These are phyloP conservation scores for Augiades crinisus DNA, from an alignment of 2,888 invertebrate genomes.

Conservation along the genomic window DNA sequence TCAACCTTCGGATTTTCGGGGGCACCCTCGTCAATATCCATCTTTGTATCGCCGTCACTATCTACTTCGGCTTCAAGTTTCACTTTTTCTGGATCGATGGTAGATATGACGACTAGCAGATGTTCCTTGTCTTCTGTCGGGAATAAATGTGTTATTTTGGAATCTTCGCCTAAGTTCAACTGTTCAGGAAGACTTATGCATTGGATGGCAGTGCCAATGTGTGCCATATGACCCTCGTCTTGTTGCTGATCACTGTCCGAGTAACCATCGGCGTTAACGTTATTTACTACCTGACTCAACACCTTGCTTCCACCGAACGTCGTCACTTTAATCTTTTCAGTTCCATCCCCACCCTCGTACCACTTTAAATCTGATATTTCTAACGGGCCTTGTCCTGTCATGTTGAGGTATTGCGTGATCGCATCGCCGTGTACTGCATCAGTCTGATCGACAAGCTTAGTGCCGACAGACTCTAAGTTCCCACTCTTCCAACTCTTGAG, in stretches of 20 bases:
- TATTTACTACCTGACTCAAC: slow-evolving; percentile 61
- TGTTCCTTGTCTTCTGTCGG: slow-evolving; percentile 87
- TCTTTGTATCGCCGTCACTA: slow-evolving; percentile 62
- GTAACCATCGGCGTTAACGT: slow-evolving; percentile 68
- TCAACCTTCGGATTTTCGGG: slow-evolving; percentile 46
- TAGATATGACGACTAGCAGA: slow-evolving; percentile 82
- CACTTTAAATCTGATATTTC: slow-evolving; percentile 73
- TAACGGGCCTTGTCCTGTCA: slow-evolving; percentile 63
- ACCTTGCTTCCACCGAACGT: slow-evolving; percentile 59
- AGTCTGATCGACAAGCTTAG: slow-evolving; percentile 67
- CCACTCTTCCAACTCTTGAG: slow-evolving; percentile 71
- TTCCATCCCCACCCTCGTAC: slow-evolving; percentile 67
- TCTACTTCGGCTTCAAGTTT: slow-evolving; percentile 53
- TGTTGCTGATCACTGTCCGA: slow-evolving; percentile 71
- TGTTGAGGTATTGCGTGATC: slow-evolving; percentile 65
- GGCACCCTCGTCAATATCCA: slow-evolving; percentile 67
- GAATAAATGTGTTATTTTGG: slow-evolving; percentile 83
- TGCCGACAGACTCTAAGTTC: slow-evolving; percentile 63
- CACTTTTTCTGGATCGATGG: slow-evolving; percentile 55
- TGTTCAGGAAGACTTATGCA: slow-evolving; percentile 79
- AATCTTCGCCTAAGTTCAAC: slow-evolving; percentile 69
- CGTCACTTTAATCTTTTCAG: slow-evolving; percentile 64
- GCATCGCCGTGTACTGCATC: slow-evolving; percentile 65
- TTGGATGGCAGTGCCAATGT: slow-evolving; percentile 78
- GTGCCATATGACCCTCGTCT: slow-evolving; percentile 54